Evolutionary conservation across 2,797 vertebrate genomes (phyloP).

Genomic region (Corythornis leucogaster): DNA sequence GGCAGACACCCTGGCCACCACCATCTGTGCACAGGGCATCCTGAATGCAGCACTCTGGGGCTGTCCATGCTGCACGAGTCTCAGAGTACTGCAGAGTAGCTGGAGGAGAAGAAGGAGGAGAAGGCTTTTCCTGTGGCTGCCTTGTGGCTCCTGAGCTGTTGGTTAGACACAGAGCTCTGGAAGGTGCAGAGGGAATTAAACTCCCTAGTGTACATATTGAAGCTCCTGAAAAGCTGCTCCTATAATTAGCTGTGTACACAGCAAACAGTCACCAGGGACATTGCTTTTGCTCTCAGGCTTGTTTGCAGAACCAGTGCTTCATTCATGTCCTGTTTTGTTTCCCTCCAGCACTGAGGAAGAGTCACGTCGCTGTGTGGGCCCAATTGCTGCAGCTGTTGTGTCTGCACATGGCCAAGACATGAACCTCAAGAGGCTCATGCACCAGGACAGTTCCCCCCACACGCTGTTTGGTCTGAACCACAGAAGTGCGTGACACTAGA

Average conservation of each 20-base stretch:
- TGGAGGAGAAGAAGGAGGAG: not conserved
- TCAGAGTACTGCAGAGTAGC: not conserved
- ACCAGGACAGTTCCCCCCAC: not conserved
- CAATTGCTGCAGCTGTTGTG: not conserved
- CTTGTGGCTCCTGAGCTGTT: not conserved
- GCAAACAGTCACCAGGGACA: not conserved
- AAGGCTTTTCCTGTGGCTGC: not conserved
- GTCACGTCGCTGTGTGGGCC: not conserved
- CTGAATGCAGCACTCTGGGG: not conserved
- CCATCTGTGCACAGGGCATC: not conserved
- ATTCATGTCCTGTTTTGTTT: slow-evolving; percentile 46
- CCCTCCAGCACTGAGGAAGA: not conserved
- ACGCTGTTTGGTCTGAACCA: not conserved
- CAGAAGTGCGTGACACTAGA: not conserved
- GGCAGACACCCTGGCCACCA: not conserved
- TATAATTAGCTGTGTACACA: slow-evolving; percentile 62
- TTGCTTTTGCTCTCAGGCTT: slow-evolving; percentile 14
- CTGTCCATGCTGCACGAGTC: not conserved
- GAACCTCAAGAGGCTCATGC: not conserved
- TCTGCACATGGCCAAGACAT: not conserved
- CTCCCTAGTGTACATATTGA: not conserved
- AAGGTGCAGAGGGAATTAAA: slow-evolving; percentile 26
- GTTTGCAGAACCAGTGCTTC: slow-evolving; percentile 22
- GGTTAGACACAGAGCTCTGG: slow-evolving; percentile 1
- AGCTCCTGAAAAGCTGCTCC: slow-evolving; percentile 44